phyloP scores from a whole-genome alignment of 2,113 vertebrate genomes.

The Rhabdomys dilectus region DNA sequence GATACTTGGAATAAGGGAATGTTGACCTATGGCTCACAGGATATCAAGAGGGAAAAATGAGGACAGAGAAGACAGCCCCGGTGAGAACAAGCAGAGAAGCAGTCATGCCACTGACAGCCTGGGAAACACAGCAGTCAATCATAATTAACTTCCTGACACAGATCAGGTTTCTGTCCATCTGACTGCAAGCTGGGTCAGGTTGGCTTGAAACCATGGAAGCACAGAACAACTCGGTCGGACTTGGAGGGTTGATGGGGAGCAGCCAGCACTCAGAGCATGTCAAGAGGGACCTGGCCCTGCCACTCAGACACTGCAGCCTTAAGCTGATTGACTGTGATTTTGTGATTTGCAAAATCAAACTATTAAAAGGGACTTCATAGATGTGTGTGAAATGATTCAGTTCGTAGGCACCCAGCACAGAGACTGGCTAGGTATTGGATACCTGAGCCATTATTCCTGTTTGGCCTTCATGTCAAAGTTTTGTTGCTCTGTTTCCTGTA shows the following conservation, averaged over 20 bases:
- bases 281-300: neutral
- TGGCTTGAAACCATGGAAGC: neutral
- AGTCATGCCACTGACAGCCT: neutral
- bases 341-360: neutral
- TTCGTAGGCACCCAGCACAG: neutral
- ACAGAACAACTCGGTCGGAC: neutral
- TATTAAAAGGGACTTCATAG: neutral
- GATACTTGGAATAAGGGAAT: neutral
- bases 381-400: neutral
- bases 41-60: neutral
- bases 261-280: neutral
- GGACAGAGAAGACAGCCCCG: too few relatives aligned
- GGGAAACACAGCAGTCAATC: neutral
- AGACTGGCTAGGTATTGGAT: neutral
- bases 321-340: neutral
- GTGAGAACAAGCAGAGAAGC: neutral
- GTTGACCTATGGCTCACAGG: fast-evolving
- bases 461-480: neutral
- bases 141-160: neutral
- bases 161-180: neutral
- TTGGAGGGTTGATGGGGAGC: too few relatives aligned
- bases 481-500: neutral
- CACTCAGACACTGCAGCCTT: too few relatives aligned
- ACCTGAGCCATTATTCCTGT: fast-evolving
- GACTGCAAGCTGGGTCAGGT: neutral